These are phyloP conservation scores for Sinelater perroti DNA, from an alignment of 2,888 invertebrate species.

Conservation along the genomic window DNA sequence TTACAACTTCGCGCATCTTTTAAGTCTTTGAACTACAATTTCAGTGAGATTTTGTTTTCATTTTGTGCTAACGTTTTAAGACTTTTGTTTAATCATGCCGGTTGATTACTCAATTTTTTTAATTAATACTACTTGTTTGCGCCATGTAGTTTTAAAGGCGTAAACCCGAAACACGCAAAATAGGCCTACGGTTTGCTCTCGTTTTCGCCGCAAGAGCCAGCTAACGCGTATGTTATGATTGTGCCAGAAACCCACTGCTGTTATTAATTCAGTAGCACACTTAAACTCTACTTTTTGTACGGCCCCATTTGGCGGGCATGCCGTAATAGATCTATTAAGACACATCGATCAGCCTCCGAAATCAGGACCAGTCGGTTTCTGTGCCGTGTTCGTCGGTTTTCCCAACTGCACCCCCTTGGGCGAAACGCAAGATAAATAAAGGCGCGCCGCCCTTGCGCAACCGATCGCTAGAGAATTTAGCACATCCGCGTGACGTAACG, in stretches of 20 bases:
- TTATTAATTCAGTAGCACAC: not conserved
- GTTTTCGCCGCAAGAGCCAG: no score
- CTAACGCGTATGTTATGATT: no score
- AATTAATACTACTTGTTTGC: no score
- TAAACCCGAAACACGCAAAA: no score
- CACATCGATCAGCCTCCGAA: not conserved
- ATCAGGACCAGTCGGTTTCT: not conserved
- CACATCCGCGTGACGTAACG: constrained; percentile 10
- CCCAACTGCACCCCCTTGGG: not conserved
- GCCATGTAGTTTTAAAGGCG: no score
- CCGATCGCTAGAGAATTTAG: constrained; percentile 5
- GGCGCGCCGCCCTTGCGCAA: constrained; percentile 6
- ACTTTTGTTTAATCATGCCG: no score
- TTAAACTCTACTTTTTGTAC: constrained; percentile 2
- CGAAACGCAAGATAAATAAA: constrained; percentile 11
- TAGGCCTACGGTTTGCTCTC: no score
- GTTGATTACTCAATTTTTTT: no score
- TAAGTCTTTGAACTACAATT: no score
- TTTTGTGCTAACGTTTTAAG: no score
- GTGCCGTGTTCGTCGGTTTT: not conserved
- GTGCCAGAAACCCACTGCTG: not conserved
- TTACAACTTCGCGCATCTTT: no score
- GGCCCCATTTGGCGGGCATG: not conserved
- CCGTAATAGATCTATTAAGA: constrained; percentile 13
- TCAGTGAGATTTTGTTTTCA: no score